Base-by-base conservation (phyloP, 37 sponge, comb jelly and placozoan genomes). In the Agelas oroides region DNA sequence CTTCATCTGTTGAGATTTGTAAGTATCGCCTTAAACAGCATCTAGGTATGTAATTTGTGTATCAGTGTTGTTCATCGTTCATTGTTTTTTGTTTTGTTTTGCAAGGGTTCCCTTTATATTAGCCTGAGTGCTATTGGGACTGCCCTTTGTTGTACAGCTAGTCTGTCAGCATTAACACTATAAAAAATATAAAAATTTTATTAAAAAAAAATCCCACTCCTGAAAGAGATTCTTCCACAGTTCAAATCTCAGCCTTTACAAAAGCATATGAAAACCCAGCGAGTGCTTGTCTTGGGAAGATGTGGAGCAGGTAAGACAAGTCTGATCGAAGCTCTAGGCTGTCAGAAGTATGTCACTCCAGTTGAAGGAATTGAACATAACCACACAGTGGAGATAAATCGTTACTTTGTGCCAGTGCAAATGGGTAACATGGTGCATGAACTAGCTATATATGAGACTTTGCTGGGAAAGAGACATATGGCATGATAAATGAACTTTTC, bases 301-400 rank as follows among this genome's bases (percentile, higher is more conserved):
- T 69, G 34, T 69, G 70, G 70, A 14, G 2, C 34, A 14, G 70
- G 70, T 14, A 69, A 69, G 70, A 69, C 70, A 5, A 69, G 70
- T 12, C 5, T 69, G 21, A 34, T 69, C 2, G 11, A 12, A 13
- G 70, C 70, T 30, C 2, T 31, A 8, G 21, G 34, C 2, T 12
- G 5, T 2, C 13, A 16, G 21, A 16, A 69, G 35, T 69, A 69
- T 32, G 70, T 69, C 3, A 69, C 70, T 14, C 36, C 70, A 5
- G 15, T 32, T 33, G 35, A 25, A 5, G 70, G 35, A 69, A 35
- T 14, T 5, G 5, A 35, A 2, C 70, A 69, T 32, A 34, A 69
- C 5, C 70, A 69, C 13, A 69, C 70, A 2, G 13, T 69, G 5
- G 70, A 34, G 3, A 69, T 69, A 37, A 13, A 69, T 5, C 70